Evolutionary conservation across 2,888 invertebrate genomes (phyloP), one percentile per base, ranked within the genome.

Genomic region (Cotesia congregata): DNA sequence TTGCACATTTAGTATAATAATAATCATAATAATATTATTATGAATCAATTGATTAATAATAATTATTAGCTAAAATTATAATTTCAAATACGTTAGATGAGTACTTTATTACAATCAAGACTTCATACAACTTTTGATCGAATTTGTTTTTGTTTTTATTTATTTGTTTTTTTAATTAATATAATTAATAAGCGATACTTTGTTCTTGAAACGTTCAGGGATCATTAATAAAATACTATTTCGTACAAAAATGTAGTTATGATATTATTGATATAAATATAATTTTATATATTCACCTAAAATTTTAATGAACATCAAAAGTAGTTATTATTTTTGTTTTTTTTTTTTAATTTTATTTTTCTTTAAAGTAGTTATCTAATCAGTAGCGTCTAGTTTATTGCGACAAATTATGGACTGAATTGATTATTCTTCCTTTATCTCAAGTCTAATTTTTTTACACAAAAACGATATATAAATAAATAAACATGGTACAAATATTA

Each of bases 401-500:
- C 61, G 61, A 72, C 39, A 72, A 72, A 72, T 68, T 41, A 68
- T 68, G 41, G 68, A 68, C 17, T 68, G 68, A 68, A 17, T 39
- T 67, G 4, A 40, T 39, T 40, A 12, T 15, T 40, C 6, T 61
- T 71, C 30, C 30, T 41, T 50, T 17, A 5, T 61, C n/a, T 70
- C 20, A 17, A 40, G 3, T 41, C 20, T 72, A 20, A 65, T 65
- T 72, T 50, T 72, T 60, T 15, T 68, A 50, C 59, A 72, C 38
- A 60, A 62, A 15, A 38, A 72, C 61, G 39, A 67, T 76, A 76
- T 76, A 67, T 67, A 67, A 76, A 76, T 76, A 76, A 76, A 75
- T 75, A 72, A 76, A 67, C 60, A 30, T 20, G 60, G 76, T 80
- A 78, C 77, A 80, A 80, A 80, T 80, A 76, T 38, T 79, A 78